These are phyloP conservation scores for Staurois parvus DNA, from an alignment of 2,797 vertebrate genomes.

Conservation along the genomic window DNA sequence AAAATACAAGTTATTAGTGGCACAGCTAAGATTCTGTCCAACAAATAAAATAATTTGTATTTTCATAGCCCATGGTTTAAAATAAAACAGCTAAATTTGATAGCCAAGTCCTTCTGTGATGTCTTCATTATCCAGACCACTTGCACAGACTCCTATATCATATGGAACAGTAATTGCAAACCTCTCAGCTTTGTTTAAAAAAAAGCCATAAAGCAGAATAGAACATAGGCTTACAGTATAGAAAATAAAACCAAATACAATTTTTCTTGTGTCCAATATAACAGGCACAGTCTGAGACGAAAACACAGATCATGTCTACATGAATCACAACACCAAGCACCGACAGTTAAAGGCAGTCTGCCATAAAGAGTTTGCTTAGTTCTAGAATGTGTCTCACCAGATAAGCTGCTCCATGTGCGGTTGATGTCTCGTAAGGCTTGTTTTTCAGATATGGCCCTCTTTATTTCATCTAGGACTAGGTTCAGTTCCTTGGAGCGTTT, in stretches of 20 bases:
- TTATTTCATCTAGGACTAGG: conserved; percentile 96
- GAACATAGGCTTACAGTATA: background rate
- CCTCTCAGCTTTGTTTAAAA: conserved; percentile 19
- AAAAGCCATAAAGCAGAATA: background rate
- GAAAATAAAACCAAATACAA: conserved; percentile 2
- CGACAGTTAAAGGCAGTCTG: background rate
- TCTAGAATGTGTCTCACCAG: conserved; percentile 71
- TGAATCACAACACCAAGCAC: background rate
- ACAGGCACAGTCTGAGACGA: background rate
- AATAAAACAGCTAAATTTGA: background rate
- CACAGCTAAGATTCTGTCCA: background rate
- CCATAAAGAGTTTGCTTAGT: background rate
- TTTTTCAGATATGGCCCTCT: conserved; percentile 92
- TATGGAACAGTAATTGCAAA: conserved; percentile 4
- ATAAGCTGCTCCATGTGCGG: conserved; percentile 88
- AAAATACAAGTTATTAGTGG: background rate
- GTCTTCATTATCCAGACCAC: background rate
- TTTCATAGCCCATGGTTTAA: background rate
- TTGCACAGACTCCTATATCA: background rate
- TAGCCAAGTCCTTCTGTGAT: background rate
- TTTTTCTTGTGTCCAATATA: background rate
- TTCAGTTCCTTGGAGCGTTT: conserved; percentile 95
- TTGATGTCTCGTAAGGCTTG: conserved; percentile 92
- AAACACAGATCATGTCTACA: background rate
- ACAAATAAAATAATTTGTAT: background rate